These are phyloP conservation scores for Rana temporaria DNA, from an alignment of 2,113 vertebrate genomes.

Conservation along the genomic window DNA sequence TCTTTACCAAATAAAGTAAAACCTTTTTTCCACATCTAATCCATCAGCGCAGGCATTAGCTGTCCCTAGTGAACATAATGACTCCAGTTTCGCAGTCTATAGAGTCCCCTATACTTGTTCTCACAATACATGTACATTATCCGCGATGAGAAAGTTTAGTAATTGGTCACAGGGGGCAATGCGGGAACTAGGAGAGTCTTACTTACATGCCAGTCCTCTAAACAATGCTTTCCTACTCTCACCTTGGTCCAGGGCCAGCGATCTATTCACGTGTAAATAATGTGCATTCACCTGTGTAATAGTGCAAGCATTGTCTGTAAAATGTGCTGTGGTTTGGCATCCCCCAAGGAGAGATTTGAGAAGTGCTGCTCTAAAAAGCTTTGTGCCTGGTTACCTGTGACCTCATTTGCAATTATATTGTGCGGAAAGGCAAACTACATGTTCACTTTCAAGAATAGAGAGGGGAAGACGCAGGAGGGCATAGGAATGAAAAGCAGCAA, in stretches of 20 bases:
- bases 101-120: neutral
- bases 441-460: conserved; percentile 1
- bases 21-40: too few species aligned
- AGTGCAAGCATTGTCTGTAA: conserved; percentile 22
- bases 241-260: neutral
- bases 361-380: conserved; percentile 24
- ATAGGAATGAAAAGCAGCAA: neutral
- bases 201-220: conserved; percentile 4
- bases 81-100: neutral
- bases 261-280: conserved; percentile 36
- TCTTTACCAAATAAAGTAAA: too few species aligned
- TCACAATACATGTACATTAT: neutral
- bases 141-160: too few species aligned
- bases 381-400: conserved; percentile 23
- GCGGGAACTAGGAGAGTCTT: neutral
- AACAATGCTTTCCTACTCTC: conserved; percentile 7
- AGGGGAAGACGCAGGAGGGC: neutral
- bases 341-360: conserved; percentile 22
- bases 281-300: conserved; percentile 48
- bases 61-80: neutral
- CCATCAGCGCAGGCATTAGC: neutral
- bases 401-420: conserved; percentile 31
- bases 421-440: conserved; percentile 23
- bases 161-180: neutral
- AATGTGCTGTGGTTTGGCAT: conserved; percentile 27